Conservation (phyloP, 2,113 vertebrate species). For the Dipodomys stephensi region DNA sequence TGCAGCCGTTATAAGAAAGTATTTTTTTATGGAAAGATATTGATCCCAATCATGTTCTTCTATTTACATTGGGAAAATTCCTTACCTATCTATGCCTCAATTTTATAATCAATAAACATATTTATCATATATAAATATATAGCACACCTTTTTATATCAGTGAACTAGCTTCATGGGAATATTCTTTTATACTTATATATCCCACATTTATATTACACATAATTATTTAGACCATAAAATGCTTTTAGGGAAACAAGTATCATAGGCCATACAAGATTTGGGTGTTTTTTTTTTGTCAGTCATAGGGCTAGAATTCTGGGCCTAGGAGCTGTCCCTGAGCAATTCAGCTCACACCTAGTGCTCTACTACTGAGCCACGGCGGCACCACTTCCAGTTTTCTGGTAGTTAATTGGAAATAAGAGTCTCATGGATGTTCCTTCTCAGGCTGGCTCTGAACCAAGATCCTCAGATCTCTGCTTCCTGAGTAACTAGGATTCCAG, state of each 20-base stretch:
- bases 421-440: too few species aligned
- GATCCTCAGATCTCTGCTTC: too few species aligned
- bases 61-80: background rate
- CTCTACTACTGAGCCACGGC: too few species aligned
- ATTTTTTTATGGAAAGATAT: background rate
- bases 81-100: background rate
- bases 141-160: background rate
- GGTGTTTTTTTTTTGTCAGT: too few species aligned
- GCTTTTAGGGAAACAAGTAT: background rate
- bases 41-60: background rate
- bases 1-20: background rate
- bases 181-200: accelerated
- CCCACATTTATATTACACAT: background rate
- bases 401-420: too few species aligned
- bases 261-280: background rate
- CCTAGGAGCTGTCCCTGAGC: too few species aligned
- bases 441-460: too few species aligned
- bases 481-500: too few species aligned
- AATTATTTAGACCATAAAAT: constrained; percentile 3
- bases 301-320: too few species aligned
- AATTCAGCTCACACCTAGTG: too few species aligned
- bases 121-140: background rate
- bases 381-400: too few species aligned
- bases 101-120: background rate
- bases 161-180: background rate